Evolutionary conservation across 2,113 vertebrate genomes (phyloP).

Genomic region (Heterotilapia buettikoferi): DNA sequence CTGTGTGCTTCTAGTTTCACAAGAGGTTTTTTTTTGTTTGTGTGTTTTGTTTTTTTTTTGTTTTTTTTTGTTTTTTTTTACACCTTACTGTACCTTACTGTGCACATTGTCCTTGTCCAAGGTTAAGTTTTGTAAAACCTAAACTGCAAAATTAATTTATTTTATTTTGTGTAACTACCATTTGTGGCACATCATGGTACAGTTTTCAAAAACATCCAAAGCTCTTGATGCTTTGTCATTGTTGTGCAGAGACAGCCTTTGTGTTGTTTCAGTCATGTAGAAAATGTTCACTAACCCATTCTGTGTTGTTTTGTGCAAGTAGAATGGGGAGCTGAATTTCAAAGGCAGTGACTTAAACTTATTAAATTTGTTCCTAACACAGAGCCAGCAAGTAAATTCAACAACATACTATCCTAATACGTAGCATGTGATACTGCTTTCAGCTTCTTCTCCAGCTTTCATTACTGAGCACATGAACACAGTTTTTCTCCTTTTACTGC

Average conservation of each 20-base stretch:
- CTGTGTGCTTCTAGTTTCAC: background rate
- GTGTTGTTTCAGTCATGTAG: constrained; percentile 48
- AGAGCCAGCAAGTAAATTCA: background rate
- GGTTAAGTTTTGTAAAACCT: background rate
- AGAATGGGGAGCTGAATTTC: background rate
- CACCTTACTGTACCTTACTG: background rate
- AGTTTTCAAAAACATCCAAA: constrained; percentile 8
- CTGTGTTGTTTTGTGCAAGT: background rate
- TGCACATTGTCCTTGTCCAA: background rate
- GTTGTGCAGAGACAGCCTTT: constrained; percentile 35
- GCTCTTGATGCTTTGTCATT: constrained; percentile 23
- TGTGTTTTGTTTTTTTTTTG: background rate
- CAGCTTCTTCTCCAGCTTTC: background rate
- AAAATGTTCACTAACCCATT: constrained; percentile 32
- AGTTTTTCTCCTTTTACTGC: background rate
- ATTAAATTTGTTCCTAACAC: background rate
- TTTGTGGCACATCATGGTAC: background rate
- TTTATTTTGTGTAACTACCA: background rate
- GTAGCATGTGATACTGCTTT: background rate
- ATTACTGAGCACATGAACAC: background rate
- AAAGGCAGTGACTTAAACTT: background rate
- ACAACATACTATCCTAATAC: background rate
- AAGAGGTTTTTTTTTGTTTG: background rate
- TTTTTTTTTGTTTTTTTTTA: background rate
- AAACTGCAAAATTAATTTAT: background rate